Evolutionary conservation across 2,888 invertebrate genomes (phyloP).

Genomic region (Hololepta plana): DNA sequence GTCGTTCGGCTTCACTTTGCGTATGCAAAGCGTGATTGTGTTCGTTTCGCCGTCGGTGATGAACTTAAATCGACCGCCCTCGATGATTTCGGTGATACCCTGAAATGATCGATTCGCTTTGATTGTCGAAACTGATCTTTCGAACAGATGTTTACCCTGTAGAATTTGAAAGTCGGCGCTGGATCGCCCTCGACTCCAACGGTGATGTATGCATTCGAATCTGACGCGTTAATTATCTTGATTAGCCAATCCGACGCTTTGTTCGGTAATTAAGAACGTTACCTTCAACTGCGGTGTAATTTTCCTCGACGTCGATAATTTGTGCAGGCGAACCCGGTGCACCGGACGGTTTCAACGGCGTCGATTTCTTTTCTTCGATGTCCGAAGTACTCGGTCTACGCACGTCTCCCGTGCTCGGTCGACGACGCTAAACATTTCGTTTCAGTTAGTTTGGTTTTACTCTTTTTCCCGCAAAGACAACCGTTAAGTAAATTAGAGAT

Average conservation of each 20-base stretch:
- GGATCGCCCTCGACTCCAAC: slow-evolving; percentile 90
- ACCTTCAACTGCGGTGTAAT: slow-evolving; percentile 96
- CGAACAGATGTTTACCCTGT: slow-evolving; percentile 39
- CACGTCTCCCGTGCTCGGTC: slow-evolving; percentile 80
- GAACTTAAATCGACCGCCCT: slow-evolving; percentile 90
- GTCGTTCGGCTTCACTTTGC: slow-evolving; percentile 92
- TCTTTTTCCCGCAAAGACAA: too few relatives aligned
- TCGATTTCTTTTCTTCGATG: slow-evolving; percentile 79
- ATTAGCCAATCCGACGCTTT: not conserved
- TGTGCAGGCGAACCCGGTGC: slow-evolving; percentile 62
- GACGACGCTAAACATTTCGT: slow-evolving; percentile 25
- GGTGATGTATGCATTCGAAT: slow-evolving; percentile 83
- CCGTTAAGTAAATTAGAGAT: too few relatives aligned
- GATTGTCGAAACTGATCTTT: not conserved
- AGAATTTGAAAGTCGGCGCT: slow-evolving; percentile 87
- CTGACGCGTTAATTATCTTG: slow-evolving; percentile 31
- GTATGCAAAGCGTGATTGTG: slow-evolving; percentile 83
- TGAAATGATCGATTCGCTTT: slow-evolving; percentile 12
- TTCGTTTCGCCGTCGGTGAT: slow-evolving; percentile 88
- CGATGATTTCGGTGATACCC: slow-evolving; percentile 81
- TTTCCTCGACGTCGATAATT: slow-evolving; percentile 86
- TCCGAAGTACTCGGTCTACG: slow-evolving; percentile 81
- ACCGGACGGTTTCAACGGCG: slow-evolving; percentile 67
- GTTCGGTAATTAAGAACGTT: slow-evolving; percentile 9
- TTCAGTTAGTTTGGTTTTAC: slow-evolving; percentile 6